Evolutionary conservation across 2,113 vertebrate genomes (phyloP).

Genomic region (Periophthalmus modestus): DNA sequence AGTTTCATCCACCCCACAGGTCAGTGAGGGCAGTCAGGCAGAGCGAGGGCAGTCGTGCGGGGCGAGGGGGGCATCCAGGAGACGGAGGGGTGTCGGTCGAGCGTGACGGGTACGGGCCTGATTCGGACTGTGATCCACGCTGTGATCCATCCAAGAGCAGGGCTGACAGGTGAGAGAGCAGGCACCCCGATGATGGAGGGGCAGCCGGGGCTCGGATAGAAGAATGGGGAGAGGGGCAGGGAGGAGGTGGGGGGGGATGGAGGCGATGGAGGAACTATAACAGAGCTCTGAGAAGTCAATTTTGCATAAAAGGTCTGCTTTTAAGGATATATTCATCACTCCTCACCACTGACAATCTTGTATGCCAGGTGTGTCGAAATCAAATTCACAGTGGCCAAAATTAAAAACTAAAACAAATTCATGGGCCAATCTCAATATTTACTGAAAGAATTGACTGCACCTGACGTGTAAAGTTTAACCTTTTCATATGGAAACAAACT

Average conservation of each 20-base stretch:
- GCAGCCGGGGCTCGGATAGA: conserved; percentile 42
- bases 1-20: conserved; percentile 51
- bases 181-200: conserved; percentile 72
- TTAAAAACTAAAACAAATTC: too few relatives aligned
- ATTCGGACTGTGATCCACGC: conserved; percentile 70
- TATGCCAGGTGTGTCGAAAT: too few relatives aligned
- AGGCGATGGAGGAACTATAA: conserved; percentile 32
- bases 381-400: too few relatives aligned
- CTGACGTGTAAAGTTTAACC: too few relatives aligned
- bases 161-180: conserved; percentile 78
- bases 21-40: conserved; percentile 21
- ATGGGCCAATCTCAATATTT: too few relatives aligned
- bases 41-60: background rate
- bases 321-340: too few relatives aligned
- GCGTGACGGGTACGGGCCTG: conserved; percentile 66
- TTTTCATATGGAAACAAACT: too few relatives aligned
- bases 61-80: conserved; percentile 15
- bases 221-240: conserved; percentile 25
- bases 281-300: too few relatives aligned
- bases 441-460: too few relatives aligned
- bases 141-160: conserved; percentile 48
- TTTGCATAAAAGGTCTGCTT: too few relatives aligned
- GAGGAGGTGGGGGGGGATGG: conserved; percentile 17
- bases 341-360: too few relatives aligned
- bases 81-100: conserved; percentile 51